Base-by-base conservation (phyloP, 2,888 invertebrate genomes). In the Limnephilus auricula region DNA sequence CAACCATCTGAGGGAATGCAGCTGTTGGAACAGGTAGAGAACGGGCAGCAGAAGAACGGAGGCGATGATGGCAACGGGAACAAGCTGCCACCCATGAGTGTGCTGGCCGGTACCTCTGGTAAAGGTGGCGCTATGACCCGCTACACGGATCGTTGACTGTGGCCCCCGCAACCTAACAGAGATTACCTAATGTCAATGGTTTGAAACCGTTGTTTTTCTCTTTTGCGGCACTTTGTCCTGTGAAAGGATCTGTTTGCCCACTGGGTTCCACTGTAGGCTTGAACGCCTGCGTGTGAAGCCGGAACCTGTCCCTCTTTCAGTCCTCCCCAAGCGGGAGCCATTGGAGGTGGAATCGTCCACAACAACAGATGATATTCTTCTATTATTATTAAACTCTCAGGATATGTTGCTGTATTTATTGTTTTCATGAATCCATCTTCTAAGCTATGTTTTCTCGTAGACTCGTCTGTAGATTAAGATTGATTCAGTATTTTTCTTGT, bases 111-210 rank as follows among this genome's bases (percentile, higher is more conserved):
- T 40, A 91, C 88, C 50, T 37, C 91, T 40, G 85, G 78, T 34
- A 89, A 89, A 37, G 89, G 91, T 15, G 79, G 89, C 32, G 85
- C 91, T 30, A 83, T 91, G 84, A 90, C 91, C 12, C 92, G 92
- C 50, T 93, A 93, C 84, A 93, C 93, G 10, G 93, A 93, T 84
- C 93, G 93, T 45, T 93, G 93, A 93, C 80, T 31, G n/a, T 30
- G 40, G 32, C 6, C 31, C 31, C 80, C 50, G 31, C 4, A 25
- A 50, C 30, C 32, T 50, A 65, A 32, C 45, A 82, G 89, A 87
- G 90, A 90, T 85, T 79, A 84, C 90, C 37, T 45, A 45, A 45
- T 92, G 89, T 86, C 87, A 79, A 89, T 80, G 90, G 89, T 92
- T 65, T 90, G 65, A 87, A 37, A 89, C 89, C 90, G 89, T 90